phyloP scores from a whole-genome alignment of 2,888 invertebrate species.

The Zonitis immaculata region DNA sequence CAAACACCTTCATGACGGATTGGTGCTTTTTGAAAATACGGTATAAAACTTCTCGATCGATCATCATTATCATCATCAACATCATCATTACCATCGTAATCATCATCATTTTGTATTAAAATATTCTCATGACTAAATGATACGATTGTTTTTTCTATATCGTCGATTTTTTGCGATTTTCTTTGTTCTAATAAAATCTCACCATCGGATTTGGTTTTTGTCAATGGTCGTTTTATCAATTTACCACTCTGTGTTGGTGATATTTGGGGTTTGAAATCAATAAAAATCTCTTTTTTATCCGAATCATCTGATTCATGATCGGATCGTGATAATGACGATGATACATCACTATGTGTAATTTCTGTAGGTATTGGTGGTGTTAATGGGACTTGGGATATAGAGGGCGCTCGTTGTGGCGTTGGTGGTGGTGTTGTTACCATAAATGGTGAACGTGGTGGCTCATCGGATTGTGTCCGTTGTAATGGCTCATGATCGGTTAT shows the following conservation, averaged over 20 bases:
- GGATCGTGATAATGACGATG: slow-evolving; percentile 41
- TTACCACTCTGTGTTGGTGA: slow-evolving; percentile 46
- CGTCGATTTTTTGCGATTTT: slow-evolving; percentile 50
- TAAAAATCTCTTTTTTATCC: slow-evolving; percentile 72
- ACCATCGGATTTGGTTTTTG: slow-evolving; percentile 77
- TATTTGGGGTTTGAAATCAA: slow-evolving; percentile 77
- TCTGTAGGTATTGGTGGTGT: slow-evolving; percentile 14
- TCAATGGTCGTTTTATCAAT: slow-evolving; percentile 53
- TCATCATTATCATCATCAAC: slow-evolving; percentile 29
- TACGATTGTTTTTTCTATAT: slow-evolving; percentile 50
- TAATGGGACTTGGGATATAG: slow-evolving; percentile 32
- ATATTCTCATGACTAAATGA: slow-evolving; percentile 63
- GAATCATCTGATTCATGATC: slow-evolving; percentile 45
- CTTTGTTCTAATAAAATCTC: slow-evolving; percentile 64
- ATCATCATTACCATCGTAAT: slow-evolving; percentile 33
- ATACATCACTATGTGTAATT: slow-evolving; percentile 33
- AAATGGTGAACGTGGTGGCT: slow-evolving; percentile 73
- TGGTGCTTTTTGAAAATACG: slow-evolving; percentile 52
- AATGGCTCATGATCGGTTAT: slow-evolving; percentile 66
- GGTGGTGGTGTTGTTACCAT: slow-evolving; percentile 56
- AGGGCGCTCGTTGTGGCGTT: slow-evolving; percentile 40
- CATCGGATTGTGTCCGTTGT: slow-evolving; percentile 80
- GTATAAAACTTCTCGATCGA: slow-evolving; percentile 33
- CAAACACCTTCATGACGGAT: slow-evolving; percentile 38
- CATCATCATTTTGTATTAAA: slow-evolving; percentile 10